Evolutionary conservation across 2,888 invertebrate genomes (phyloP), one percentile per base, ranked within the genome.

Genomic region (Meteorus cinctellus): DNA sequence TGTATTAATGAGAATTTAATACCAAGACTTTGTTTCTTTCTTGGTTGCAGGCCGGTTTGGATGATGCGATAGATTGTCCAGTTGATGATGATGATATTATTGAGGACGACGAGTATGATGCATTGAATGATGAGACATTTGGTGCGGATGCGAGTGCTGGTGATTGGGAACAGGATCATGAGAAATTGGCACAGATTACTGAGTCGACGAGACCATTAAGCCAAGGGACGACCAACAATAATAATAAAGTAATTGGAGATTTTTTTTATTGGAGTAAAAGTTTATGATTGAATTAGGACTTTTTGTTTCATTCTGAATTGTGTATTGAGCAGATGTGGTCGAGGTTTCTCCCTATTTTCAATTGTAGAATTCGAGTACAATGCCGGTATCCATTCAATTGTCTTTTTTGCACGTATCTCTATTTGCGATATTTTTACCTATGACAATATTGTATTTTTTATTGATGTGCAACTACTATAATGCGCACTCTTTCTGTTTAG

Each of bases 41-140:
- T 29, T n/a, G 1, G 24, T 24, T 59, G n/a, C 67, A 83, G 81
- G 81, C 80, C 69, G 82, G 81, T 78, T 83, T 87, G 82, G 88
- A 88, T 36, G 87, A 88, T 82, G 87, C 86, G 74, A 79, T 87
- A 78, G 88, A 88, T 72, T 86, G 87, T 77, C 84, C 86, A 36
- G 81, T 92, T 89, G 92, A 92, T 86, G 93, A 93, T 75, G 89
- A 89, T 71, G 94, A 94, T 82, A 93, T 93, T 84, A 93, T 92
- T 65, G 90, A 91, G 62, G 95, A 95, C 84, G 96, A 96, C 80
- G 96, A 96, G 86, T 97, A 96, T 90, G 97, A 97, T 91, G 96
- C 96, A 0, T 92, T 97, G 80, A 97, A 97, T 84, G 96, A 97
- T 90, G 97, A 97, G 90, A 97, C 97, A 0, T 97, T 97, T 89